Base-by-base conservation (phyloP, 2,113 vertebrate species). In the Orthonyx spaldingii region DNA sequence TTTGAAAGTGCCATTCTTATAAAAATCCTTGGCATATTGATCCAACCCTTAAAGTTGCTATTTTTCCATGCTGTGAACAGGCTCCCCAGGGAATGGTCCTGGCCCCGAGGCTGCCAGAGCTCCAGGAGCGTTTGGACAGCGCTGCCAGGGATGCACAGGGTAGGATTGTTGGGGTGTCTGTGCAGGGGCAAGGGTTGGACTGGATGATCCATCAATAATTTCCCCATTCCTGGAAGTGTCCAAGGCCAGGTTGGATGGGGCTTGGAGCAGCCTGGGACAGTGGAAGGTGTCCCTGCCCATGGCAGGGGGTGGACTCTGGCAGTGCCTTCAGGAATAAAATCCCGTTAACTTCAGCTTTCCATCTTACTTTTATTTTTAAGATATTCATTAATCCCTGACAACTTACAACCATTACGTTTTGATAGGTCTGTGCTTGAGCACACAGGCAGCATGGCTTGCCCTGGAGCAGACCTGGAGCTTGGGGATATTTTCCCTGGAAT, bases 81-180 rank as follows among this genome's bases (percentile, higher is more conserved):
- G 23, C 28, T 68, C 19, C 42, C 39, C 13, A 3, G 39, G 46
- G 27, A 20, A 26, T 35, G 17, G 14, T 3, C 14, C 6, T 15
- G 0, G 28, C 16, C 28, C 27, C 16, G 1, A 23, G 55, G 41
- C 71, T 59, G 41, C 41, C 71, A 75, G 44, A 60, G 74, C n/a
- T 76, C 56, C 16, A 24, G n/a, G 72, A 49, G 16, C 0, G 3
- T 5, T 19, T 32, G 44, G 46, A 50, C 16, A 61, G 0, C 0
- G 2, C 42, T 26, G 14, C 3, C 20, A 14, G 56, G 72, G 11
- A 32, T 59, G 56, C 57, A 26, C n/a, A 47, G 42, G 15, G 27
- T 37, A 44, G 55, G 74, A 33, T 26, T 24, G 42, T 1, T 33
- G 44, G 21, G 28, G 16, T 49, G n/a, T 15, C 56, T 39, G 21